Base-by-base conservation (phyloP, 2,888 invertebrate species). In the Cynaeus angustus region DNA sequence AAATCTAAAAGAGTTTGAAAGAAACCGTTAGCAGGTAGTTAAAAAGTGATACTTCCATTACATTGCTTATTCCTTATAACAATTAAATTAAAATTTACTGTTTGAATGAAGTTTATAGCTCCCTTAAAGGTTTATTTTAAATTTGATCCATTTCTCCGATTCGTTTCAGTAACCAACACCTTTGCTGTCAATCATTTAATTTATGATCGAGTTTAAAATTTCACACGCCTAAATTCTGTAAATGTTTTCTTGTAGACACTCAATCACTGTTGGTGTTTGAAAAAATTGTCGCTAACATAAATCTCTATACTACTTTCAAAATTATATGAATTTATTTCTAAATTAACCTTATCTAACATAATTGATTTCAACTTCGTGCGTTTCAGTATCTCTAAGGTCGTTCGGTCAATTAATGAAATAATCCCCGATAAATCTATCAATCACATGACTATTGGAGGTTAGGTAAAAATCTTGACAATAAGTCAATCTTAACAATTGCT, bases 351-450 rank as follows among this genome's bases (percentile, higher is more conserved):
- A 30, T 30, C 52, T 30, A 30, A 52, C 13, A 30, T 52, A 43
- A 10, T 5, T 43, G 12, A 21, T 43, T 13, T 13, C 10, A 1
- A 13, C 30, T 30, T 43, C 28, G 43, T 30, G 1, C 9, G 21
- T 21, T 21, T 21, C 4, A 1, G 21, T 21, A 21, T 21, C 4
- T 13, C 6, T 72, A 72, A 72, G 72, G 70, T 55, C 69, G 72
- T 65, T 68, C 66, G 58, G 61, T 69, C 66, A 66, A 73, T 73
- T 73, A 73, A 72, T 72, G 67, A 69, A 73, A 72, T 71, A 69
- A 10, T 61, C 46, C 64, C 50, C 55, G 68, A 74, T 77, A 77
- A 75, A 77, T 77, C 72, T 72, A 72, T 73, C 76, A 77, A 74
- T 76, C 72, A 73, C 59, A 4, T 12, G 26, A 70, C 69, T 13